phyloP scores from a whole-genome alignment of 2,797 vertebrate genomes.

The Gastrophryne carolinensis region DNA sequence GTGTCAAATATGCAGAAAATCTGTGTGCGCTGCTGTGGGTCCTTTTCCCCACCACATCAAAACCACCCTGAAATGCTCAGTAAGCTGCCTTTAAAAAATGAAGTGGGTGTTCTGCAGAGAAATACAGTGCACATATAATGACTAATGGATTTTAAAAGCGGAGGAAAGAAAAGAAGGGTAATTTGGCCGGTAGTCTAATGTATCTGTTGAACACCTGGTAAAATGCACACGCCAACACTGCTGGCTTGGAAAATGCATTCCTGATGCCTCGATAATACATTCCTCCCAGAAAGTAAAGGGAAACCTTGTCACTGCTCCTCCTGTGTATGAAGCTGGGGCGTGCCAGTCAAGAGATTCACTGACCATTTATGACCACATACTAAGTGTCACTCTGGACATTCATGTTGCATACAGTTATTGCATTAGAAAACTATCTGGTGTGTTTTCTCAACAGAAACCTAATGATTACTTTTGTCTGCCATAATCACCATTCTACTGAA shows the following conservation, averaged over 20 bases:
- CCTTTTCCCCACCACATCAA: not conserved
- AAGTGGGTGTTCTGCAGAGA: not conserved
- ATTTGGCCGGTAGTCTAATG: not conserved
- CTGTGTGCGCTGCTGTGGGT: not conserved
- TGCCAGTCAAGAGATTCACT: too few species aligned
- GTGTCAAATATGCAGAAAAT: slow-evolving; percentile 2
- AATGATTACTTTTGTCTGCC: too few species aligned
- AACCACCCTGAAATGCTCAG: not conserved
- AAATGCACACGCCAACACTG: slow-evolving; percentile 4
- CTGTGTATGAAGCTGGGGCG: too few species aligned
- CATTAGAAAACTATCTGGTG: too few species aligned
- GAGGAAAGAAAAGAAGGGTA: not conserved
- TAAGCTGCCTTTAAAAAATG: not conserved
- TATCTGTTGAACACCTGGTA: slow-evolving; percentile 30
- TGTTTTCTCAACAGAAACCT: too few species aligned
- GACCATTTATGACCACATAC: too few species aligned
- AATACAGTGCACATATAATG: not conserved
- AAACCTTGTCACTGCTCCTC: not conserved
- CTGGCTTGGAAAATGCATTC: slow-evolving; percentile 21
- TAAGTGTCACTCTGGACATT: too few species aligned
- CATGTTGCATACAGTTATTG: too few species aligned
- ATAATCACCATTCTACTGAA: too few species aligned
- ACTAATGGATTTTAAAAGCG: not conserved
- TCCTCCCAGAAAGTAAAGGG: not conserved
- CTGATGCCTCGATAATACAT: slow-evolving; percentile 24